These are phyloP conservation scores for Ephialtes manifestator DNA, from an alignment of 2,888 invertebrate species.

Conservation along the genomic window DNA sequence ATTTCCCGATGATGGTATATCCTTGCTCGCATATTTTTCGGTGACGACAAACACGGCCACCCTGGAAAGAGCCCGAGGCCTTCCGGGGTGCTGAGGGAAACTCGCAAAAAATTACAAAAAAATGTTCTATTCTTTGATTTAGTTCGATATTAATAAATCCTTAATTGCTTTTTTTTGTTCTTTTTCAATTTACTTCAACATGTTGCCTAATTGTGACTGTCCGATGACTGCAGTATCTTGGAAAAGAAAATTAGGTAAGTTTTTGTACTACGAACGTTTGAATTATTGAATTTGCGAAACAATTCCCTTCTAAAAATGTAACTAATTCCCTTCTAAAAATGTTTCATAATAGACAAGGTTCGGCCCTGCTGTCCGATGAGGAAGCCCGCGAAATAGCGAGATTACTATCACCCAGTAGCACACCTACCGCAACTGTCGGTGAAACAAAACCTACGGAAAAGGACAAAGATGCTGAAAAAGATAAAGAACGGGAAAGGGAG, in stretches of 20 bases:
- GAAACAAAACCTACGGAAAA: conserved; percentile 78
- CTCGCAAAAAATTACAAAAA: background rate
- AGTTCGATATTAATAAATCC: conserved; percentile 23
- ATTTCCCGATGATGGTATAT: conserved; percentile 82
- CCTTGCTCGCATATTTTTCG: conserved; percentile 82
- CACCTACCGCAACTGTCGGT: conserved; percentile 72
- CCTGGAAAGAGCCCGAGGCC: conserved; percentile 79
- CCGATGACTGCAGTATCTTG: conserved; percentile 91
- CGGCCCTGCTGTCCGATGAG: conserved; percentile 93
- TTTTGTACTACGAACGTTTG: conserved; percentile 12
- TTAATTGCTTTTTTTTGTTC: conserved; percentile 54
- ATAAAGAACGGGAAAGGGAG: conserved; percentile 85
- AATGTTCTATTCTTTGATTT: background rate
- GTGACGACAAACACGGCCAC: conserved; percentile 82
- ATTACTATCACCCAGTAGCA: conserved; percentile 89
- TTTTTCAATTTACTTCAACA: conserved; percentile 73
- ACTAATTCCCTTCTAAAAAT: too few relatives aligned
- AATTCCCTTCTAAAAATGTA: too few relatives aligned
- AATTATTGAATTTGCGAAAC: background rate
- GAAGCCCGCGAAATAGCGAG: conserved; percentile 96
- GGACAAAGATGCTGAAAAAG: conserved; percentile 87
- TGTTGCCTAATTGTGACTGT: conserved; percentile 58
- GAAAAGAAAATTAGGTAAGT: conserved; percentile 95
- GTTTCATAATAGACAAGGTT: conserved; percentile 89
- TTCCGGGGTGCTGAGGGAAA: conserved; percentile 81